Evolutionary conservation across 2,888 invertebrate species (phyloP), one percentile per base, ranked within the genome.

Genomic region (Latrodectus elegans): DNA sequence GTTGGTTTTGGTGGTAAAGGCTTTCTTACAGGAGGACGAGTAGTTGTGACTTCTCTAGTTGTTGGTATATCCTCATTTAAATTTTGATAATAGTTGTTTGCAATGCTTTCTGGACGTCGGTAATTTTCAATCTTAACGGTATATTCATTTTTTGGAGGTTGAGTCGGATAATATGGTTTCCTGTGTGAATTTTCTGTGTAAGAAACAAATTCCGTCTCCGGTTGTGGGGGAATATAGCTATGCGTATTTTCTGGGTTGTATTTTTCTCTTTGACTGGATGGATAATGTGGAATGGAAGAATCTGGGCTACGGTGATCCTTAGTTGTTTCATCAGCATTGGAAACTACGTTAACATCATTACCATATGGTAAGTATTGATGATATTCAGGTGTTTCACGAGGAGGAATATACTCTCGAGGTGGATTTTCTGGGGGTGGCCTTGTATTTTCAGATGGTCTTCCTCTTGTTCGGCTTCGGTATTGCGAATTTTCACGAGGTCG

Each of bases 1-100:
- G 88, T 88, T 9, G 88, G 88, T 55, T 71, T 83, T n/a, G 87
- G 87, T 0, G 88, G 88, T 12, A 73, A 79, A 12, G 83, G 88
- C 22, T 70, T 84, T 11, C 68, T 78, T 53, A 79, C 84, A 4
- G 68, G 65, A 8, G 79, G 53, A n/a, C 17, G 68, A 15, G 75
- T 85, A 12, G 81, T 72, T 38, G 84, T 15, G n/a, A 68, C 26
- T 51, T 87, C 71, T 49, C 6, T 26, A 38, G 81, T 81, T 49
- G 79, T 79, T 17, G 55, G 72, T 11, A 15, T 22, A 8, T 49
- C 12, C 11, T 82, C 82, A 17, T 75, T 49, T 0, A 81, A 2
- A 38, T 73, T 67, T 71, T 71, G 76, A 77, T 86, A 81, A 17
- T 76, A 38, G 22, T 86, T 81, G 14, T 22, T 65, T 17, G 53